Base-by-base conservation (phyloP, 2,113 vertebrate species). In the Lagopus muta region DNA sequence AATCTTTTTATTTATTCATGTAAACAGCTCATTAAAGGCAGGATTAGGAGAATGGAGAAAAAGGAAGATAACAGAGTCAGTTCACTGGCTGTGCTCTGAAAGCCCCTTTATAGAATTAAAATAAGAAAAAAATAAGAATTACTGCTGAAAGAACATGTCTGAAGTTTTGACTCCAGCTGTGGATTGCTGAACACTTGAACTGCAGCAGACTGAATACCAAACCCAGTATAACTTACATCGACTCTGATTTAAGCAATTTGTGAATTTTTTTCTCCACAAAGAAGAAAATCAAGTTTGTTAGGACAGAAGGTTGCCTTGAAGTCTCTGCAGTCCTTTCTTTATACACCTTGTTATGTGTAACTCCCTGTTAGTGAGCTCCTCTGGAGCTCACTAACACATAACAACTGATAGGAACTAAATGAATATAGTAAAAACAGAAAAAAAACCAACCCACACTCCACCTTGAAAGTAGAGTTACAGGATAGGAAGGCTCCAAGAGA, bases 191-290 rank as follows among this genome's bases (percentile, higher is more conserved):
- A 62, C 15, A 36, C 36, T 52, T 84, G 71, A 85, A 86, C 58
- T 79, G 54, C 81, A 92, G n/a, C 70, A 94, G 84, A 76, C 40
- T 94, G 72, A 32, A 14, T 71, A 93, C 28, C 64, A 88, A 80
- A 84, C 61, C 0, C 45, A 69, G 27, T 87, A 28, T 77, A 85
- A 73, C 11, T 82, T 82, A 50, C 66, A 20, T 67, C 36, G 87
- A 13, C 42, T 82, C 21, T 3, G 14, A 30, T 88, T 89, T 85
- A 55, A 88, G 48, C 27, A 60, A 38, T 77, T 85, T 36, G 22
- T 91, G 71, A 85, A 14, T 73, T 90, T 76, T 76, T 77, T 64
- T 3, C 1, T 76, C 50, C 62, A 45, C 22, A 66, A 43, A 10
- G 27, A 18, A 72, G 84, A 43, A 84, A 55, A 40, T 50, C 43